phyloP scores from a whole-genome alignment of 2,888 invertebrate genomes.

The Drosophila meridiana region DNA sequence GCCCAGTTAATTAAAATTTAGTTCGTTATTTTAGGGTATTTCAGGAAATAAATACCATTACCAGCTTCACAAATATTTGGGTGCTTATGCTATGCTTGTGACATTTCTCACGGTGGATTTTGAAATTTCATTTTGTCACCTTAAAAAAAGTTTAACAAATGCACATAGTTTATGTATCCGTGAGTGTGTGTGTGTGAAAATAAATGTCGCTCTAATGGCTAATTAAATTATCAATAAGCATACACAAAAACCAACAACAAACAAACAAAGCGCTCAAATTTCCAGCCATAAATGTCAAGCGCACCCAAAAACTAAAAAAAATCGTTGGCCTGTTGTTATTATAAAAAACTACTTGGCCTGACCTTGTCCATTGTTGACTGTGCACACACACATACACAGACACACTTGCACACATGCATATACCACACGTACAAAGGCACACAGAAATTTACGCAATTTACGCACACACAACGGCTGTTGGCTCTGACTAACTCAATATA shows the following conservation, averaged over 20 bases:
- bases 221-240: conserved; percentile 73
- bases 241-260: conserved; percentile 39
- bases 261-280: conserved; percentile 47
- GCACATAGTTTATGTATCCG: not conserved
- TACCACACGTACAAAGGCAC: conserved; percentile 19
- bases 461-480: conserved; percentile 48
- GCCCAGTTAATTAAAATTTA: not conserved
- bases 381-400: conserved; percentile 32
- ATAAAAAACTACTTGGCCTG: conserved; percentile 73
- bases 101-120: conserved; percentile 43
- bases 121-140: conserved; percentile 39
- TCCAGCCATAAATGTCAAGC: conserved; percentile 66
- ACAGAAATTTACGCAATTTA: conserved; percentile 68
- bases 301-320: conserved; percentile 47
- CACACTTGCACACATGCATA: conserved; percentile 1
- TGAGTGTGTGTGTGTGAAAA: not conserved
- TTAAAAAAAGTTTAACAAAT: not conserved
- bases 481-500: conserved; percentile 68
- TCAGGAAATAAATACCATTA: not conserved
- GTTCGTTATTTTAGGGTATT: not conserved
- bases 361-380: conserved; percentile 77
- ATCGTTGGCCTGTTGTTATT: conserved; percentile 66
- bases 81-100: conserved; percentile 21
- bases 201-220: conserved; percentile 65
- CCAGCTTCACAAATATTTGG: not conserved